Conservation (phyloP, 2,113 vertebrate species). For the human (Homo sapiens) region GRCh38 chr3:97173001-97173500, state of each 20-base stretch:
- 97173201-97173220: slow-evolving; percentile 54
- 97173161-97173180: slow-evolving; percentile 4
- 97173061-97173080: not conserved
- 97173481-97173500: not conserved
- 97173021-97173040: slow-evolving; percentile 40
- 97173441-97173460: not conserved
- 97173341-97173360: not conserved
- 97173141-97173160: slow-evolving; percentile 8
- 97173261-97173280: not conserved
- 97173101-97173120: slow-evolving; percentile 7
- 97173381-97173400: slow-evolving; percentile 5
- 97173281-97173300: slow-evolving; percentile 9
- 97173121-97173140: slow-evolving; percentile 7
- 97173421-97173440: not conserved
- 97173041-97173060: slow-evolving; percentile 74
- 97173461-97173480: not conserved
- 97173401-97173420: not conserved
- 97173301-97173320: not conserved
- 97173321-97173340: not conserved
- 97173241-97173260: not conserved
- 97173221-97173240: not conserved
- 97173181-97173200: slow-evolving; percentile 30
- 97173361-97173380: not conserved
- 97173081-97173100: slow-evolving; percentile 36
- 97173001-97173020: slow-evolving; percentile 37